A percentile compares a stretch with the other conserved stretches of the same genome.
Conservation (phyloP, 2,797 vertebrate genomes). For the Erethizon dorsatum region DNA sequence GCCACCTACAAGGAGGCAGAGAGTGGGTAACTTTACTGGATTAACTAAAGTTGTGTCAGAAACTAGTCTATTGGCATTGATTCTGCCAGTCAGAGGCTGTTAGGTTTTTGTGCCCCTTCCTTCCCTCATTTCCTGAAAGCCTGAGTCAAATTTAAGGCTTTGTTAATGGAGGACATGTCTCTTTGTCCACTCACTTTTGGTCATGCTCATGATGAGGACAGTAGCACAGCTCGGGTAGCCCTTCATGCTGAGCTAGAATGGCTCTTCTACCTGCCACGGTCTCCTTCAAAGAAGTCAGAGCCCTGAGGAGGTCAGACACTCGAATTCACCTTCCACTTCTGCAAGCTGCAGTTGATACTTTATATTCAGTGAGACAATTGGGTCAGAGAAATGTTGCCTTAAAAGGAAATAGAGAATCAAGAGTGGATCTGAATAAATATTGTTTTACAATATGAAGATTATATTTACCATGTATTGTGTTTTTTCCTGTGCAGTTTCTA, state of each 20-base stretch:
- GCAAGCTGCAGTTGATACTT: neutral
- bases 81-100: neutral
- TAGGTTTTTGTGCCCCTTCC: neutral
- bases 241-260: rapidly evolving
- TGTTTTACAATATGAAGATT: neutral
- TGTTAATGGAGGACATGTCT: neutral
- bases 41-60: neutral
- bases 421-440: neutral
- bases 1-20: neutral
- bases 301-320: neutral
- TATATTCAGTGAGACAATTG: neutral
- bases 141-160: neutral
- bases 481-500: neutral
- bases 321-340: neutral
- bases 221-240: too few relatives aligned
- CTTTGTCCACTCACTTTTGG: neutral
- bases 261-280: neutral
- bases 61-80: neutral
- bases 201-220: neutral
- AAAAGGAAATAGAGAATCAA: neutral
- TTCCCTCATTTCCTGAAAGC: neutral
- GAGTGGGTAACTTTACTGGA: neutral
- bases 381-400: neutral
- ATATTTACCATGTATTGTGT: too few relatives aligned
- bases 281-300: neutral